These are phyloP conservation scores for Archivesica marissinica DNA, from an alignment of 1,140 invertebrate genomes.

Conservation along the genomic window DNA sequence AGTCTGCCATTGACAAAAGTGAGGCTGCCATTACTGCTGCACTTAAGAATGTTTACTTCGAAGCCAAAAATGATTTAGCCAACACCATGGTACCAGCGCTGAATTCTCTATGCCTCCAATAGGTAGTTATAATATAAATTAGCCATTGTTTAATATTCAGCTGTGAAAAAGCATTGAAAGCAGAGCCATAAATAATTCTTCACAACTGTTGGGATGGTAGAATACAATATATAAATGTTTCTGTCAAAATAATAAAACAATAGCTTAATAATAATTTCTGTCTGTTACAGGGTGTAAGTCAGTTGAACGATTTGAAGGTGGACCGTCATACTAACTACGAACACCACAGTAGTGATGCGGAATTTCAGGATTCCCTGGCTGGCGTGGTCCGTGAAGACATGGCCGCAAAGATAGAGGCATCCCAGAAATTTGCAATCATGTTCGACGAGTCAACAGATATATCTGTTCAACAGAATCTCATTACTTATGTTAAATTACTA, in stretches of 20 bases:
- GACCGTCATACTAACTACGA: conserved; percentile 18
- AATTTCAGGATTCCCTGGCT: conserved; percentile 19
- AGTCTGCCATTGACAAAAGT: not conserved
- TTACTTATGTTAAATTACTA: not conserved
- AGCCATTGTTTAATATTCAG: too few relatives aligned
- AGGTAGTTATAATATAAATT: too few relatives aligned
- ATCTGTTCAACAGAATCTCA: not conserved
- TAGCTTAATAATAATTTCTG: too few relatives aligned
- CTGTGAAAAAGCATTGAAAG: too few relatives aligned
- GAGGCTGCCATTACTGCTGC: conserved; percentile 19
- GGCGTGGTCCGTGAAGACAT: not conserved
- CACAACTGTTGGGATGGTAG: not conserved
- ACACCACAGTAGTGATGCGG: not conserved
- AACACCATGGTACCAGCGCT: conserved; percentile 10
- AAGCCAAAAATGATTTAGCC: conserved; percentile 6
- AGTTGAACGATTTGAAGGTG: conserved; percentile 6
- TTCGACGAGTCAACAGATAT: conserved; percentile 13
- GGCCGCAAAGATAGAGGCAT: not conserved
- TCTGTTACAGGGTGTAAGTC: conserved; percentile 3
- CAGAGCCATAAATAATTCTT: not conserved
- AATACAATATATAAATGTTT: too few relatives aligned
- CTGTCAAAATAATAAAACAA: too few relatives aligned
- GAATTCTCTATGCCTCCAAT: conserved; percentile 4
- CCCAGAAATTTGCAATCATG: not conserved
- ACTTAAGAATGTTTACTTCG: not conserved